A percentile compares a stretch with the other conserved stretches of the same genome.
These are phyloP conservation scores for Eciton burchellii DNA, from an alignment of 1,140 invertebrate genomes.

Conservation along the genomic window DNA sequence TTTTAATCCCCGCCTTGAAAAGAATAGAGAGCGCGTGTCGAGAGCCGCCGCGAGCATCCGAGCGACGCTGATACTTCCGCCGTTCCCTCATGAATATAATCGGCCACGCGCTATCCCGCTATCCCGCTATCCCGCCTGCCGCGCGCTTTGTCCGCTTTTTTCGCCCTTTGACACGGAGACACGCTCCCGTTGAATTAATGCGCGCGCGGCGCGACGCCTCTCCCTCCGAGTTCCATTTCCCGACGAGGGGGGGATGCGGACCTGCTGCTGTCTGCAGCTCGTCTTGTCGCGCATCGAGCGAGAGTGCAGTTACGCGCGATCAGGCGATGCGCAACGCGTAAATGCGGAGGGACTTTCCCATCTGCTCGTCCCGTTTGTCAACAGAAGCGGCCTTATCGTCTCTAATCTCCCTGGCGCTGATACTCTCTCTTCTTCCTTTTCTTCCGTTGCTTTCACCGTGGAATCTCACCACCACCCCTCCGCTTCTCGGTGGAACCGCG, in stretches of 20 bases:
- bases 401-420: conserved; percentile 7
- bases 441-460: background rate
- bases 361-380: background rate
- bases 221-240: background rate
- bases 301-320: too few relatives aligned
- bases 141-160: too few relatives aligned
- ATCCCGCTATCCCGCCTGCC: too few relatives aligned
- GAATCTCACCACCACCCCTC: conserved; percentile 5
- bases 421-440: too few relatives aligned
- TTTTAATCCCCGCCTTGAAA: conserved; percentile 21
- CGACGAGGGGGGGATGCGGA: background rate
- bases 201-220: background rate
- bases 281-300: too few relatives aligned
- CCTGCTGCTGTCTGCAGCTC: too few relatives aligned
- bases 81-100: conserved; percentile 28
- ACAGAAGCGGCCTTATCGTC: background rate
- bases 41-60: background rate
- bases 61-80: conserved; percentile 14
- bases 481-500: background rate
- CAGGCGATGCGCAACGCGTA: conserved; percentile 4
- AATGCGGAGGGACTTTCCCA: conserved; percentile 13
- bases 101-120: too few relatives aligned
- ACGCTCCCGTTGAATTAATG: background rate
- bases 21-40: too few relatives aligned
- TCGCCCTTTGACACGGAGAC: background rate